These are phyloP conservation scores for Trematomus loennbergii DNA, from an alignment of 2,113 vertebrate species.

Conservation along the genomic window DNA sequence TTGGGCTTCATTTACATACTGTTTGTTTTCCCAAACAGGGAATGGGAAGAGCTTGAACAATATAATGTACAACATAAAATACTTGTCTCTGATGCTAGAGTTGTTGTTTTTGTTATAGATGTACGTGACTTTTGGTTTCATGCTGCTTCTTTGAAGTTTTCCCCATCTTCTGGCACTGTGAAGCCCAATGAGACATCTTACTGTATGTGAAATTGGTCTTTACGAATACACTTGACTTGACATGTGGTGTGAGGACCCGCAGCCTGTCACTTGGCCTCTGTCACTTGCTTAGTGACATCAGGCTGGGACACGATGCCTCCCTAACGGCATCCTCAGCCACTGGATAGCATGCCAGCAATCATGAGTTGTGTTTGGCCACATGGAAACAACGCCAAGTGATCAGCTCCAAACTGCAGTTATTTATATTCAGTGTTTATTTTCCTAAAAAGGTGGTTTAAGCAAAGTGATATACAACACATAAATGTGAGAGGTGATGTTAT, in stretches of 20 bases:
- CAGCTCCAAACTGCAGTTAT: neutral
- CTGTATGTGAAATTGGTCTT: constrained; percentile 12
- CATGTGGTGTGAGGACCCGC: constrained; percentile 40
- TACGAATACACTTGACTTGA: constrained; percentile 55
- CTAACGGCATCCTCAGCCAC: constrained; percentile 29
- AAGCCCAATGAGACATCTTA: constrained; percentile 26
- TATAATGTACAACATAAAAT: neutral
- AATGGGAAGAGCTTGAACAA: too few relatives aligned
- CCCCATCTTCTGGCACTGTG: constrained; percentile 9
- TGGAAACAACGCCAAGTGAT: constrained; percentile 15
- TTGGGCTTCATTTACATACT: neutral
- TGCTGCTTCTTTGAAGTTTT: neutral
- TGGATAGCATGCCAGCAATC: constrained; percentile 7
- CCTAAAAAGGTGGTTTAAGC: neutral
- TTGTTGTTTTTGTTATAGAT: neutral
- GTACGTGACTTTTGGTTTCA: neutral
- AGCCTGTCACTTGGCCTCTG: constrained; percentile 56
- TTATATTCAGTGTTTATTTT: neutral
- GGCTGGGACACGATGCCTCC: constrained; percentile 29
- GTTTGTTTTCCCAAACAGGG: neutral
- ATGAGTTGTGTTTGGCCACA: neutral
- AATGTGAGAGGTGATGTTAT: neutral
- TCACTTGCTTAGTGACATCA: constrained; percentile 57
- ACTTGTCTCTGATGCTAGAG: neutral
- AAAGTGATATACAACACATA: neutral